phyloP scores from a whole-genome alignment of 2,113 vertebrate genomes.

The Sapajus apella region DNA sequence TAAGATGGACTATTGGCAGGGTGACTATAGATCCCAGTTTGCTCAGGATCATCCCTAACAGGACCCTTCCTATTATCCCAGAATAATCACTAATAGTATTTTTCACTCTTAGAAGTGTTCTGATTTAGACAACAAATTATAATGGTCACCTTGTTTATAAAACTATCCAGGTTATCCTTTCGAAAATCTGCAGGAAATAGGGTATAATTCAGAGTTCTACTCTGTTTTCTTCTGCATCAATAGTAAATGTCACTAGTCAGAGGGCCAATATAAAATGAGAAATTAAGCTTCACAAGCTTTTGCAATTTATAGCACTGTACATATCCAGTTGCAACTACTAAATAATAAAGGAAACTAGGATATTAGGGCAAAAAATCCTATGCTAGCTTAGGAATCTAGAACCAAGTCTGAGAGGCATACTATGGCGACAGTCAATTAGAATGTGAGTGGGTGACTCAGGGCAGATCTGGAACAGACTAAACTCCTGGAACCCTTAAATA shows the following conservation, averaged over 20 bases:
- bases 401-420: background rate
- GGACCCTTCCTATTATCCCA: background rate
- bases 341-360: background rate
- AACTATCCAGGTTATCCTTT: background rate
- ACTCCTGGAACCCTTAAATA: slow-evolving; percentile 5
- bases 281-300: background rate
- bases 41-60: background rate
- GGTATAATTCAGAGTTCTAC: background rate
- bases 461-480: background rate
- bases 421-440: background rate
- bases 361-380: background rate
- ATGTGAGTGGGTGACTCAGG: slow-evolving; percentile 19
- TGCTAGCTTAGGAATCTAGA: background rate
- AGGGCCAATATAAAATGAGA: background rate
- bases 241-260: background rate
- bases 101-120: slow-evolving; percentile 8
- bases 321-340: background rate
- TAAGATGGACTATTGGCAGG: background rate
- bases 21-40: background rate
- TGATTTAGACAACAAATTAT: background rate
- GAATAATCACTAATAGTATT: background rate
- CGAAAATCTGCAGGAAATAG: background rate
- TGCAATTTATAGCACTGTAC: background rate
- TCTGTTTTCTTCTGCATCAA: background rate
- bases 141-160: background rate